A percentile compares a stretch with the other conserved stretches of the same genome.
These are phyloP conservation scores for Cremastinae sp. DNA, from an alignment of 2,888 invertebrate species.

Conservation along the genomic window DNA sequence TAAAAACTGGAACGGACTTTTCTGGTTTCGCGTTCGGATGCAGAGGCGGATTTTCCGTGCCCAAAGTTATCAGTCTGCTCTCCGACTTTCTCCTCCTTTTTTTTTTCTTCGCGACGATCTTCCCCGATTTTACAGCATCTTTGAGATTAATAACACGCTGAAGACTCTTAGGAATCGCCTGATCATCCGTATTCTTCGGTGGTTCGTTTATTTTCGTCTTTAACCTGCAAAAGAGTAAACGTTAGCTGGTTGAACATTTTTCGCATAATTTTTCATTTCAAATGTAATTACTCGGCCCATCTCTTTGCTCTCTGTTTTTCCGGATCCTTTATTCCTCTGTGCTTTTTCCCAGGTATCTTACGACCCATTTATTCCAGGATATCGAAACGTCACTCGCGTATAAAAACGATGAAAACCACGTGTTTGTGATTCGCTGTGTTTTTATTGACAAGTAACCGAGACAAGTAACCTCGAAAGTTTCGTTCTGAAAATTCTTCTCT, in stretches of 20 bases:
- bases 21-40: conserved; percentile 76
- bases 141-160: conserved; percentile 84
- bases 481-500: too few species aligned
- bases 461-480: background rate
- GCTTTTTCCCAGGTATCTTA: conserved; percentile 92
- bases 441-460: too few species aligned
- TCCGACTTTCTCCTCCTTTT: conserved; percentile 73
- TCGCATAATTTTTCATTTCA: background rate
- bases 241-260: conserved; percentile 30
- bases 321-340: conserved; percentile 89
- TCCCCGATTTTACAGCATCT: conserved; percentile 80
- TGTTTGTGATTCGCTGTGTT: background rate
- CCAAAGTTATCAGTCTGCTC: conserved; percentile 73
- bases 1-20: conserved; percentile 82
- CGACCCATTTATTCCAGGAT: conserved; percentile 83
- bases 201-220: conserved; percentile 89
- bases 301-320: conserved; percentile 86
- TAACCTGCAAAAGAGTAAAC: conserved; percentile 82
- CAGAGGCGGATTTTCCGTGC: conserved; percentile 44
- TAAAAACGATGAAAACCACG: background rate
- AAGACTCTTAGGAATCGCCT: conserved; percentile 89
- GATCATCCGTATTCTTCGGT: conserved; percentile 86
- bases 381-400: conserved; percentile 29
- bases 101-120: conserved; percentile 76
- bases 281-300: conserved; percentile 83